Evolutionary conservation across 1,140 invertebrate genomes (phyloP).

Genomic region (Neodiprion virginianus): DNA sequence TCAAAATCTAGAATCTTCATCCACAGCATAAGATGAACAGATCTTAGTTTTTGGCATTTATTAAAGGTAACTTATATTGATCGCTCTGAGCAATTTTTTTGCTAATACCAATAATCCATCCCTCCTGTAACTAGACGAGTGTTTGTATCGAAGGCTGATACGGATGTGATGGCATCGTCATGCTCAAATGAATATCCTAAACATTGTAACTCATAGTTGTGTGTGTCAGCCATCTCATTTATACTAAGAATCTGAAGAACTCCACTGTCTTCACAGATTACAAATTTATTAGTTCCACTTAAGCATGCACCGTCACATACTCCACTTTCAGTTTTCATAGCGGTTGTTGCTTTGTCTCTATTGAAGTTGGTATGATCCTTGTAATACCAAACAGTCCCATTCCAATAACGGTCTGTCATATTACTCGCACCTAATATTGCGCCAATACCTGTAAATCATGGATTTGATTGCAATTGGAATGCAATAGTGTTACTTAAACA

Average conservation of each 20-base stretch:
- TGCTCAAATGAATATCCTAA: slow-evolving; percentile 45
- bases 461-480: background rate
- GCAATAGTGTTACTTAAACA: too few relatives aligned
- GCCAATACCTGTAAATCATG: slow-evolving; percentile 46
- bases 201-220: slow-evolving; percentile 31
- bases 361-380: slow-evolving; percentile 38
- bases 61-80: too few relatives aligned
- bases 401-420: slow-evolving; percentile 53
- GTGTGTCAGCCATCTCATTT: slow-evolving; percentile 21
- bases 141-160: slow-evolving; percentile 46
- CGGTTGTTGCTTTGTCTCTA: slow-evolving; percentile 31
- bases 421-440: slow-evolving; percentile 52
- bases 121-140: slow-evolving; percentile 44
- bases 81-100: too few relatives aligned
- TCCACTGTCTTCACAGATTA: slow-evolving; percentile 52
- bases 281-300: slow-evolving; percentile 40
- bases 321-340: slow-evolving; percentile 40
- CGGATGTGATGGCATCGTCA: slow-evolving; percentile 43
- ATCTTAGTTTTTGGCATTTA: too few relatives aligned
- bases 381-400: slow-evolving; percentile 49
- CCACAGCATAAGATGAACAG: too few relatives aligned
- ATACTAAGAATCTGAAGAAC: slow-evolving; percentile 44
- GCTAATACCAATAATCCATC: slow-evolving; percentile 50
- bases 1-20: too few relatives aligned
- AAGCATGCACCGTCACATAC: slow-evolving; percentile 41